phyloP scores from a whole-genome alignment of 1,140 invertebrate species.

The Frieseomelitta varia region DNA sequence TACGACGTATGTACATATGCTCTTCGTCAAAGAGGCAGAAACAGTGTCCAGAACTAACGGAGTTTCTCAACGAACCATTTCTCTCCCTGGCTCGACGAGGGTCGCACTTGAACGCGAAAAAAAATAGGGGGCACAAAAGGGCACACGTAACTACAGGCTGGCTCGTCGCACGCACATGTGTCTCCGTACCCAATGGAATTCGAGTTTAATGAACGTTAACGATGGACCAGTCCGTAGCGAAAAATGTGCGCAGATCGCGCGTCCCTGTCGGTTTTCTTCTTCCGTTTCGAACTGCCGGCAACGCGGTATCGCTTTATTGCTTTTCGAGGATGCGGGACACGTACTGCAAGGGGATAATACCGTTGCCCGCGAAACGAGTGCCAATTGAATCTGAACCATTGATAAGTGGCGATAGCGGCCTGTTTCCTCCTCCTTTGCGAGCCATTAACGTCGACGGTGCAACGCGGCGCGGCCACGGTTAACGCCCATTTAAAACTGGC shows the following conservation, averaged over 20 bases:
- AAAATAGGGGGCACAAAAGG: neutral
- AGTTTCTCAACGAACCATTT: neutral
- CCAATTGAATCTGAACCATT: constrained; percentile 36
- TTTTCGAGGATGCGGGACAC: constrained; percentile 27
- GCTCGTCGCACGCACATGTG: neutral
- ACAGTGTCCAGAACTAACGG: neutral
- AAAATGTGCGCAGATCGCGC: neutral
- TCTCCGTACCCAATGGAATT: neutral
- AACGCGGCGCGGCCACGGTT: constrained; percentile 32
- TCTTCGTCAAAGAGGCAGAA: neutral
- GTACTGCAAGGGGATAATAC: constrained; percentile 21
- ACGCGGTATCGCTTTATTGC: constrained; percentile 37
- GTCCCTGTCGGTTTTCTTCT: neutral
- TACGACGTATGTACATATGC: neutral
- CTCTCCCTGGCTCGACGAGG: neutral
- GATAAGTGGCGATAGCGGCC: constrained; percentile 33
- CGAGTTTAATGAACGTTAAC: constrained; percentile 39
- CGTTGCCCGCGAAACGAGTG: constrained; percentile 50
- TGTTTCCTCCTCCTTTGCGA: constrained; percentile 27
- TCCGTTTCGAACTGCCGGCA: neutral
- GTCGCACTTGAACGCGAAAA: neutral
- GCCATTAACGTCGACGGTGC: constrained; percentile 46
- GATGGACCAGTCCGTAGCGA: neutral
- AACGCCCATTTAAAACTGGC: constrained; percentile 39
- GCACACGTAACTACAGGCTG: neutral